Conservation (phyloP, 2,113 vertebrate species). For the Isichthys henryi region DNA sequence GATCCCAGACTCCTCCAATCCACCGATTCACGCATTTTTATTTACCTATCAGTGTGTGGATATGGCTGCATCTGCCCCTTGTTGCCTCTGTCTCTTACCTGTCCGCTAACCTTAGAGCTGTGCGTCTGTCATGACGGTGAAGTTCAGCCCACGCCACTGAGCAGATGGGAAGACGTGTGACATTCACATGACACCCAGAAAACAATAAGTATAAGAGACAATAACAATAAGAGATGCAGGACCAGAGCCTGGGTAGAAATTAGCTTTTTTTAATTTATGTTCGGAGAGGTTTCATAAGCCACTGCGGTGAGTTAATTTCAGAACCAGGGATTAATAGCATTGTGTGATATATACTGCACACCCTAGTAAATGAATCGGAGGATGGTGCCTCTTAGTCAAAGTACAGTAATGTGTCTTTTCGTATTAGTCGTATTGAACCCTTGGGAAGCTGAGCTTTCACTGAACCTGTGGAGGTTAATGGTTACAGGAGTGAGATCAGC, state of each 20-base stretch:
- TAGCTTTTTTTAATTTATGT: background rate
- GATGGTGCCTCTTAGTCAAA: background rate
- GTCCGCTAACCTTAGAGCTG: background rate
- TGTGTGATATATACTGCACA: background rate
- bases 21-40: background rate
- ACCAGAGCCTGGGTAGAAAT: background rate
- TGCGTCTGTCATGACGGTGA: background rate
- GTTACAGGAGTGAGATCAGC: background rate
- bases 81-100: background rate
- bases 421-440: background rate
- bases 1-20: background rate
- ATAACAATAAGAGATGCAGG: too few species aligned
- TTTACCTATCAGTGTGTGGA: background rate
- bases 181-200: background rate
- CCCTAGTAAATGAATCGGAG: background rate
- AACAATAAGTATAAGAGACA: too few species aligned
- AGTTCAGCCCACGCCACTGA: background rate
- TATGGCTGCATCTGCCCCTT: background rate
- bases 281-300: background rate
- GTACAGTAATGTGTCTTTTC: background rate
- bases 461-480: background rate
- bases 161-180: background rate
- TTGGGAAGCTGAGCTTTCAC: background rate
- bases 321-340: background rate
- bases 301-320: background rate